These are phyloP conservation scores for Bambusicola thoracicus DNA, from an alignment of 2,113 vertebrate species.

Conservation along the genomic window DNA sequence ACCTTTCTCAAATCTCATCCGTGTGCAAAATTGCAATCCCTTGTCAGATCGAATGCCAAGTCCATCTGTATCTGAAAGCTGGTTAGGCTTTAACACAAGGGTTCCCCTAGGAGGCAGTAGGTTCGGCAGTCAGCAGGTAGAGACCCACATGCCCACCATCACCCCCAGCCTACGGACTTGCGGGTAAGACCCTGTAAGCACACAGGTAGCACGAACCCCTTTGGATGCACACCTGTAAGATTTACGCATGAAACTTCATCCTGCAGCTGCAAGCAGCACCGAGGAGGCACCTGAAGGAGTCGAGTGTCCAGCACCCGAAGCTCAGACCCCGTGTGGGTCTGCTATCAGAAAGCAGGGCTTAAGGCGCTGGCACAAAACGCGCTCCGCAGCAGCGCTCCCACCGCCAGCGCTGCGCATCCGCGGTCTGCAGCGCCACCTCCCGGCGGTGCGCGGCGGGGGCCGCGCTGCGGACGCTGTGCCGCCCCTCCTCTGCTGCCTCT, in stretches of 20 bases:
- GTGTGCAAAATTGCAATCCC: accelerated
- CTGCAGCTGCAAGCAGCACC: neutral
- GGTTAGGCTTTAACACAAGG: neutral
- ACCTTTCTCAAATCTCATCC: neutral
- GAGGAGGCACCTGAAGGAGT: accelerated
- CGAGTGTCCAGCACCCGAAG: too few species aligned
- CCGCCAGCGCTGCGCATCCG: neutral
- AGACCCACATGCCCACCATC: neutral
- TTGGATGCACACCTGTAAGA: accelerated
- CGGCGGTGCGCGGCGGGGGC: neutral
- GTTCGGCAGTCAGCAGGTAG: neutral
- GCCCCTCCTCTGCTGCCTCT: accelerated
- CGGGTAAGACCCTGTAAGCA: accelerated
- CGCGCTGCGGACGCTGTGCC: too few species aligned
- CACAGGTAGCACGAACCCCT: accelerated
- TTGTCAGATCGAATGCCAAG: neutral
- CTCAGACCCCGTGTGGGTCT: accelerated
- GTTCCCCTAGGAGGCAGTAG: neutral
- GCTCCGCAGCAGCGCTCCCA: too few species aligned
- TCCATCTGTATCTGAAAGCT: neutral
- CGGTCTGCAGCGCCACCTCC: conserved; percentile 77
- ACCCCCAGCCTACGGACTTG: neutral
- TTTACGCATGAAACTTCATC: accelerated
- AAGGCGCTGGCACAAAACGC: accelerated
- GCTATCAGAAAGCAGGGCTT: too few species aligned